A percentile compares a stretch with the other conserved stretches of the same genome.
Evolutionary conservation across 2,888 invertebrate genomes (phyloP).

Genomic region (Ophion slaviceki): DNA sequence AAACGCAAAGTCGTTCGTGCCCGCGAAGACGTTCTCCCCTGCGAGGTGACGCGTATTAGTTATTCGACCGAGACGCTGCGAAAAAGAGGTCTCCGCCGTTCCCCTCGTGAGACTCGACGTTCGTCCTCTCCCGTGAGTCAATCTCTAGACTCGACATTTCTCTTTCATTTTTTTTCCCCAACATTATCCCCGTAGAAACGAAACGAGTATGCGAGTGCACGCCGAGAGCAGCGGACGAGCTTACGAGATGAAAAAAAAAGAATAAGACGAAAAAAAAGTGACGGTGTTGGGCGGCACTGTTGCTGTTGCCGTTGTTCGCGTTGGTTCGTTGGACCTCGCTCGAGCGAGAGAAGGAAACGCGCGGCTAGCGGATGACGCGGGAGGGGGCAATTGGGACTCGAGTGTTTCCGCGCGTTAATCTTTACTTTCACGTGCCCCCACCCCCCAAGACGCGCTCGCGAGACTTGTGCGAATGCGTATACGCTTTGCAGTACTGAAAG

Average conservation of each 20-base stretch:
- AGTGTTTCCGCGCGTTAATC: constrained; percentile 70
- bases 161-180: constrained; percentile 5
- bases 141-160: constrained; percentile 36
- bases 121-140: constrained; percentile 24
- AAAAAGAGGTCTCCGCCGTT: constrained; percentile 34
- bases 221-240: constrained; percentile 72
- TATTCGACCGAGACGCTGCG: constrained; percentile 47
- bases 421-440: constrained; percentile 45
- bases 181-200: constrained; percentile 19
- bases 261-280: constrained; percentile 17
- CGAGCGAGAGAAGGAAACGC: constrained; percentile 52
- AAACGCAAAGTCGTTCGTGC: constrained; percentile 74
- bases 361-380: constrained; percentile 9
- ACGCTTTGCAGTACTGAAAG: constrained; percentile 28
- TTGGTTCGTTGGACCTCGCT: not conserved
- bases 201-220: constrained; percentile 74
- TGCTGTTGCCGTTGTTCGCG: not conserved
- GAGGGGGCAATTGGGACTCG: constrained; percentile 69
- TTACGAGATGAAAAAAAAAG: constrained; percentile 66
- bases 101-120: constrained; percentile 7
- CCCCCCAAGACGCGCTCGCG: constrained; percentile 13
- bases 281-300: constrained; percentile 1
- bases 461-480: not conserved
- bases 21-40: constrained; percentile 64
- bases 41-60: constrained; percentile 29